Evolutionary conservation across 2,113 vertebrate genomes (phyloP).

Genomic region (Gallinago paraguaiae): DNA sequence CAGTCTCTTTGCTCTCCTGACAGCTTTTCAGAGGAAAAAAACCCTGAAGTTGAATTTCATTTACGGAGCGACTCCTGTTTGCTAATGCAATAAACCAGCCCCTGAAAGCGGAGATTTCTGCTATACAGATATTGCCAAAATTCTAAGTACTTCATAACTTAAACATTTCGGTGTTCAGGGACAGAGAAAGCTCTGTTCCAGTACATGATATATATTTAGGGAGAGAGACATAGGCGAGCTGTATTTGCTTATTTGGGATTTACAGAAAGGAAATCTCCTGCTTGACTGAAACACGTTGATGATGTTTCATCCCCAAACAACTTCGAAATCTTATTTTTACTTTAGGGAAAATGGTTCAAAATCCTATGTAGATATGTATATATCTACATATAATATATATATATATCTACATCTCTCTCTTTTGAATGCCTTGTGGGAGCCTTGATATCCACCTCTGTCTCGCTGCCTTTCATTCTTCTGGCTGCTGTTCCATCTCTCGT

Average conservation of each 20-base stretch:
- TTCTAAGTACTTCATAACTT: background rate
- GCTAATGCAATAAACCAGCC: background rate
- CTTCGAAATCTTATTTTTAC: background rate
- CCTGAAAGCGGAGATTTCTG: background rate
- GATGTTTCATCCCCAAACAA: background rate
- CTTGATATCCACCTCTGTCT: background rate
- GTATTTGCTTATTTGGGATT: background rate
- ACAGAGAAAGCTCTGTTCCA: background rate
- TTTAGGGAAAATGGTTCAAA: background rate
- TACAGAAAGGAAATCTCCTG: background rate
- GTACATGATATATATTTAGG: background rate
- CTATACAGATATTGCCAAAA: background rate
- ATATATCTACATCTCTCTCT: too few relatives aligned
- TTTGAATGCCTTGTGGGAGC: background rate
- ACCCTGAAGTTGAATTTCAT: background rate
- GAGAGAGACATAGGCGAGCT: background rate
- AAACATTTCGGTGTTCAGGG: background rate
- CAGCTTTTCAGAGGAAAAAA: constrained; percentile 6
- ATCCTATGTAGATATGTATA: background rate
- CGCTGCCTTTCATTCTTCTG: background rate
- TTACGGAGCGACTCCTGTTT: background rate
- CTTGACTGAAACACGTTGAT: background rate
- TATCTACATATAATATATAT: too few relatives aligned
- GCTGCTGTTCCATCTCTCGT: background rate
- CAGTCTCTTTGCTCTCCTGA: background rate